Percentiles rank a stretch among this genome's conserved stretches.
Evolutionary conservation across 2,797 vertebrate species (phyloP).

Genomic region (Lepus townsendii): DNA sequence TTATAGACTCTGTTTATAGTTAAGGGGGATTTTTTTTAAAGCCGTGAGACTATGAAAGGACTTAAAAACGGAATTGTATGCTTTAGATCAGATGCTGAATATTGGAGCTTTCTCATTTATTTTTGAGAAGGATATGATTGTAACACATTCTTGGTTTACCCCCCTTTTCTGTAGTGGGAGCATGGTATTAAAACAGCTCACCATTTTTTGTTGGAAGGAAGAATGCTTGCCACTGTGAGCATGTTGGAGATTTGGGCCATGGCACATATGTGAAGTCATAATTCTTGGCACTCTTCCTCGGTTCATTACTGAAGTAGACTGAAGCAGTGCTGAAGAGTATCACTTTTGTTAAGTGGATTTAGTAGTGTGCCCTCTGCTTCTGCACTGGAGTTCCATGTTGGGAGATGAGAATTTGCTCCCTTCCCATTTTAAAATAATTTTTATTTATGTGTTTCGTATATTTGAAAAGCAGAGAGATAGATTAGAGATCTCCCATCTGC

Average conservation of each 20-base stretch:
- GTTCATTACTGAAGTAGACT: neutral
- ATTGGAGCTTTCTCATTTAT: neutral
- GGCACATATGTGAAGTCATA: rapidly evolving
- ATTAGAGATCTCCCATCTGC: too few species aligned
- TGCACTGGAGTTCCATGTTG: neutral
- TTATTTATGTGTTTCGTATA: too few species aligned
- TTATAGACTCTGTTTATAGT: constrained; percentile 23
- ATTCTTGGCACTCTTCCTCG: constrained; percentile 36
- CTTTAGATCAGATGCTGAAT: constrained; percentile 43
- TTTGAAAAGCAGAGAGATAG: too few species aligned
- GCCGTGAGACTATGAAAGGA: neutral
- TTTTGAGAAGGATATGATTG: constrained; percentile 52
- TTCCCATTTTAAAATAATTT: too few species aligned
- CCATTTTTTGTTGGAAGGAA: constrained; percentile 39
- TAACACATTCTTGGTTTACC: constrained; percentile 10
- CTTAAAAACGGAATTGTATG: constrained; percentile 16
- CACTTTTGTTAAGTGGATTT: neutral
- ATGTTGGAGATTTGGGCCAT: neutral
- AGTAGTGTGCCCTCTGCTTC: neutral
- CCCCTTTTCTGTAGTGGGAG: constrained; percentile 1
- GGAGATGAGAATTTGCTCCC: too few species aligned
- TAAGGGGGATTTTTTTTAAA: constrained; percentile 42
- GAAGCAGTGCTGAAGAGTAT: neutral
- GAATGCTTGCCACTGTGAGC: neutral
- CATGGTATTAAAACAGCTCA: constrained; percentile 39